Conservation (phyloP, 2,888 invertebrate genomes). For the Ditula angustiorana region DNA sequence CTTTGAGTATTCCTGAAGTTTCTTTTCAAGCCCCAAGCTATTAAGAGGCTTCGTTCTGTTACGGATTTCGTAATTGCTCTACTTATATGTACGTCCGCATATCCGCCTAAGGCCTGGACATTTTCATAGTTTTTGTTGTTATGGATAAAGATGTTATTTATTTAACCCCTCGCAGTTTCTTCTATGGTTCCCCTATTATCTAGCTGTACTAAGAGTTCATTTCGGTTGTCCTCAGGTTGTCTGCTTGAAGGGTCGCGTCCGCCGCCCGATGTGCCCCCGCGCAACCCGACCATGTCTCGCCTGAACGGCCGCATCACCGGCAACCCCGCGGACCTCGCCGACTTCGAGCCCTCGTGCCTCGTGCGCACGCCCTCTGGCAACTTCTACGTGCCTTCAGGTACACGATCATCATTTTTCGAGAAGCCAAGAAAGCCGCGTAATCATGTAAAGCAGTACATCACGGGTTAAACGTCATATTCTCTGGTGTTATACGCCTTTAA, state of each 20-base stretch:
- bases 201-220: not conserved
- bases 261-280: conserved; percentile 95
- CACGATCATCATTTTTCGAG: too few relatives aligned
- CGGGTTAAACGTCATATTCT: too few relatives aligned
- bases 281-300: conserved; percentile 95
- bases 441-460: too few relatives aligned
- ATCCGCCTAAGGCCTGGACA: too few relatives aligned
- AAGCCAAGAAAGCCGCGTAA: too few relatives aligned
- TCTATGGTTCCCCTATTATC: too few relatives aligned
- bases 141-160: too few relatives aligned
- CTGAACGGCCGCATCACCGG: conserved; percentile 95
- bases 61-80: conserved; percentile 9
- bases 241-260: conserved; percentile 93
- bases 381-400: conserved; percentile 95
- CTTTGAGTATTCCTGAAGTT: conserved; percentile 6
- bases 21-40: not conserved
- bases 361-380: conserved; percentile 96
- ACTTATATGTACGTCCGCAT: too few relatives aligned
- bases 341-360: conserved; percentile 96
- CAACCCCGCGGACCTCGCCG: conserved; percentile 90
- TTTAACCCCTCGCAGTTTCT: too few relatives aligned
- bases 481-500: too few relatives aligned
- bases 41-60: conserved; percentile 16
- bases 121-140: too few relatives aligned
- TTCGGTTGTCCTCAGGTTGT: conserved; percentile 87